Percentiles rank a stretch among this genome's conserved stretches.
Evolutionary conservation across 1,140 invertebrate species (phyloP).

Genomic region (Nymphalis io): DNA sequence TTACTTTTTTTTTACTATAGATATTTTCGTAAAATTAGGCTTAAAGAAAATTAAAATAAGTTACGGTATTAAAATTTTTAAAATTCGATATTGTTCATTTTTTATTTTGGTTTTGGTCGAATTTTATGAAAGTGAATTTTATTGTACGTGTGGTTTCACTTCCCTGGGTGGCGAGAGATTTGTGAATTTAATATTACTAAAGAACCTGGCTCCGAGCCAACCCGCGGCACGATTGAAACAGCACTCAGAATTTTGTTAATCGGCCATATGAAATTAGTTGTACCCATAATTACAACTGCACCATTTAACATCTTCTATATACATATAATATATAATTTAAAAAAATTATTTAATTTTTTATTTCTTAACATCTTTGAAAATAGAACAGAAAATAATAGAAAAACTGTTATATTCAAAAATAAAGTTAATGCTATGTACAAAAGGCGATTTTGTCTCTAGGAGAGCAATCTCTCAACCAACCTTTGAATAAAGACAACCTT

Average conservation of each 20-base stretch:
- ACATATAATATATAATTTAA: not conserved
- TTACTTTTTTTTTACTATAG: no score
- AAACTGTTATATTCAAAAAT: no score
- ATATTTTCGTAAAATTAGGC: no score
- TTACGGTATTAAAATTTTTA: not conserved
- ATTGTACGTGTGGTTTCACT: conserved; percentile 16
- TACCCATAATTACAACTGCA: not conserved
- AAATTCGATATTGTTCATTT: not conserved
- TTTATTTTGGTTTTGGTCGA: conserved; percentile 1
- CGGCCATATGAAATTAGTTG: conserved; percentile 10
- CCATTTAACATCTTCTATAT: not conserved
- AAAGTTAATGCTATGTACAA: no score
- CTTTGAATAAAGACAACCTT: no score
- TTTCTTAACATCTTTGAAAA: no score
- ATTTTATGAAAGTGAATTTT: not conserved
- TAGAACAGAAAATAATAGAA: no score
- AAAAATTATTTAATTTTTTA: no score
- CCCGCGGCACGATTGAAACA: conserved; percentile 19
- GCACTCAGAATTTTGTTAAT: conserved; percentile 16
- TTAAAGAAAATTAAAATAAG: no score
- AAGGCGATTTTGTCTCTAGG: no score
- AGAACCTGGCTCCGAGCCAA: conserved; percentile 17
- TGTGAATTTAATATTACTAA: conserved; percentile 26
- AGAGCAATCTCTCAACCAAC: no score
- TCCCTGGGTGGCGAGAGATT: conserved; percentile 15